These are phyloP conservation scores for Gadopsis marmoratus DNA, from an alignment of 2,797 vertebrate genomes.

Conservation along the genomic window DNA sequence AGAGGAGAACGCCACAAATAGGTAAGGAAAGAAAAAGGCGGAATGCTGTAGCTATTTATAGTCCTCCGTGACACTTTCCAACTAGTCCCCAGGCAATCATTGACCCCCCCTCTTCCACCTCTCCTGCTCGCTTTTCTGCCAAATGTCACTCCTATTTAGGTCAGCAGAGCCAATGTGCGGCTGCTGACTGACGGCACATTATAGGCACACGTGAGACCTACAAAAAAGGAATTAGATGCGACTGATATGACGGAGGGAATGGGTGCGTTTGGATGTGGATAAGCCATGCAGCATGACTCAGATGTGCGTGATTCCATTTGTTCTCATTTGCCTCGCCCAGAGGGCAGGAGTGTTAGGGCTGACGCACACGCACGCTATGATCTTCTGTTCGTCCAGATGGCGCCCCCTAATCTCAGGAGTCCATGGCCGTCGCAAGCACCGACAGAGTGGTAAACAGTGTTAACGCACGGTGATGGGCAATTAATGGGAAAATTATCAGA, in stretches of 20 bases:
- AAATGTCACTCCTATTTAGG: slow-evolving; percentile 82
- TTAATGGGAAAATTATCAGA: slow-evolving; percentile 71
- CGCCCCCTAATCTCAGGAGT: slow-evolving; percentile 52
- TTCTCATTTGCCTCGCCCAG: slow-evolving; percentile 16
- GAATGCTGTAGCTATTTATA: slow-evolving; percentile 68
- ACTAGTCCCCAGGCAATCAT: slow-evolving; percentile 71
- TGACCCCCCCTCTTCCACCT: slow-evolving; percentile 62
- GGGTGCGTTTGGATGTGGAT: slow-evolving; percentile 14
- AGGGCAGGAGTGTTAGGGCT: slow-evolving; percentile 1
- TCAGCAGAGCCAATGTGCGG: slow-evolving; percentile 66
- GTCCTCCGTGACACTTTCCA: slow-evolving; percentile 54
- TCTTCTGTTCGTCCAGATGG: slow-evolving; percentile 61
- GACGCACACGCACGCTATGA: slow-evolving; percentile 10
- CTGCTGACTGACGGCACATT: slow-evolving; percentile 50
- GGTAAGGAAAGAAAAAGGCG: slow-evolving; percentile 33
- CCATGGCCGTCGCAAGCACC: slow-evolving; percentile 44
- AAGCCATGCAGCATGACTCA: slow-evolving; percentile 35
- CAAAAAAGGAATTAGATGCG: slow-evolving; percentile 59
- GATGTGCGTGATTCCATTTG: slow-evolving; percentile 29
- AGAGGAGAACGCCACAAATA: slow-evolving; percentile 61
- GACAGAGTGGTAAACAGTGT: slow-evolving; percentile 82
- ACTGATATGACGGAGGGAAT: slow-evolving; percentile 36
- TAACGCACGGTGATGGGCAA: slow-evolving; percentile 76
- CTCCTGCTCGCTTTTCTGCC: slow-evolving; percentile 60
- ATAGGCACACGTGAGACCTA: slow-evolving; percentile 62